These are phyloP conservation scores for Thomomys bottae DNA, from an alignment of 2,113 vertebrate genomes.

Conservation along the genomic window DNA sequence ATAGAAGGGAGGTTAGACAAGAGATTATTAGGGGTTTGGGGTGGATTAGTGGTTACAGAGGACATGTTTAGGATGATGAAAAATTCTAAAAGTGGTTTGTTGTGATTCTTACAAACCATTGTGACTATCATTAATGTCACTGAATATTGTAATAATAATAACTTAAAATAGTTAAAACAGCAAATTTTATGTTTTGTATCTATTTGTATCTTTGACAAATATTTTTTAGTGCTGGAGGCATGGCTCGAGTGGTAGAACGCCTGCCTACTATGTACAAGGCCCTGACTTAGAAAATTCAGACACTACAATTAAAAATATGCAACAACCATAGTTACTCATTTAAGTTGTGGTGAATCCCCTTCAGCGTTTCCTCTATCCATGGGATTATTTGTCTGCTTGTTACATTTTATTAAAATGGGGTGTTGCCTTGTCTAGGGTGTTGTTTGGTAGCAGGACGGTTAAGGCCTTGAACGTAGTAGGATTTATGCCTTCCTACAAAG, in stretches of 20 bases:
- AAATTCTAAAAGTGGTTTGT: background rate
- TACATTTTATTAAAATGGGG: background rate
- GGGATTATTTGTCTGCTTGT: background rate
- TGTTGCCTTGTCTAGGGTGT: background rate
- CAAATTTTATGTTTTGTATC: background rate
- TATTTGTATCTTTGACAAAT: too few species aligned
- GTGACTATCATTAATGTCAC: background rate
- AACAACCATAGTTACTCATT: background rate
- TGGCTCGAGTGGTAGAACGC: too few species aligned
- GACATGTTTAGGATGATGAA: background rate
- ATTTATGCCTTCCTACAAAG: background rate
- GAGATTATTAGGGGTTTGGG: too few species aligned
- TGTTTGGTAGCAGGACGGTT: background rate
- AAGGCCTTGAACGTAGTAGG: background rate
- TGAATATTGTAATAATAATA: background rate
- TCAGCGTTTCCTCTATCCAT: background rate
- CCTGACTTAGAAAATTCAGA: background rate
- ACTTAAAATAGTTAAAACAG: background rate
- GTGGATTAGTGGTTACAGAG: too few species aligned
- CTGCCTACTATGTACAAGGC: too few species aligned
- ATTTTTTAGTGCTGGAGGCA: too few species aligned
- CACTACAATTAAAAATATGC: background rate
- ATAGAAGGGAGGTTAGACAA: background rate
- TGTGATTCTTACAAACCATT: background rate
- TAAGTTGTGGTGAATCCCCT: background rate